Conservation (phyloP, 2,888 invertebrate genomes). For the Unio pictorum region DNA sequence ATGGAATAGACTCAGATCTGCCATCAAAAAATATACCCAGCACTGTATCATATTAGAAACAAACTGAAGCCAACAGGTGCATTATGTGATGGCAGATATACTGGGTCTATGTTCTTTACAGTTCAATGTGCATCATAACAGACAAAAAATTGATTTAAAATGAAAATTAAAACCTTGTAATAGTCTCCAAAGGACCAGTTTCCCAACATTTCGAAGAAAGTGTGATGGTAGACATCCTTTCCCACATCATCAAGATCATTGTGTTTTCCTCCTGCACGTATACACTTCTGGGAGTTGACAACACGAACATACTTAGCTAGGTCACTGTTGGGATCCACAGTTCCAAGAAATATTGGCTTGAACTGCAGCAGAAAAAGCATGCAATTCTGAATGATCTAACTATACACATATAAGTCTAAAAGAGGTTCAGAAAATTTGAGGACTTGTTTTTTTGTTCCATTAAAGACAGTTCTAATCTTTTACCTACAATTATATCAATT, state of each 20-base stretch:
- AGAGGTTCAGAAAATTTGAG: neutral
- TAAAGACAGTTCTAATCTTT: no score
- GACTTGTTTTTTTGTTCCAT: neutral
- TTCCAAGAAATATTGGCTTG: slow-evolving; percentile 97
- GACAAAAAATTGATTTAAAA: neutral
- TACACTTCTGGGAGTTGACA: slow-evolving; percentile 98
- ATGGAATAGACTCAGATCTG: no score
- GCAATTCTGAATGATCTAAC: neutral
- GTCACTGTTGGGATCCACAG: slow-evolving; percentile 96
- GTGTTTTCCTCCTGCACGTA: slow-evolving; percentile 99
- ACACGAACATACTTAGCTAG: slow-evolving; percentile 89
- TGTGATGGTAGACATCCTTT: slow-evolving; percentile 99
- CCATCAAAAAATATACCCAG: no score
- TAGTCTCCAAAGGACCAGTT: slow-evolving; percentile 99
- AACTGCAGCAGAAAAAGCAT: slow-evolving; percentile 76
- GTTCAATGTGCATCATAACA: no score
- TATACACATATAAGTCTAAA: neutral
- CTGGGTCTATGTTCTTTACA: no score
- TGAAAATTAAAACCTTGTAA: slow-evolving; percentile 81
- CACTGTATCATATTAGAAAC: no score
- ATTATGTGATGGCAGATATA: no score
- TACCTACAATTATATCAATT: no score
- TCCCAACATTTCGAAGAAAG: slow-evolving; percentile 99
- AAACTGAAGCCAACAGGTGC: no score
- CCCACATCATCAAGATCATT: slow-evolving; percentile 99